These are phyloP conservation scores for Hermodice carunculata DNA, from an alignment of 2,888 invertebrate genomes.

Conservation along the genomic window DNA sequence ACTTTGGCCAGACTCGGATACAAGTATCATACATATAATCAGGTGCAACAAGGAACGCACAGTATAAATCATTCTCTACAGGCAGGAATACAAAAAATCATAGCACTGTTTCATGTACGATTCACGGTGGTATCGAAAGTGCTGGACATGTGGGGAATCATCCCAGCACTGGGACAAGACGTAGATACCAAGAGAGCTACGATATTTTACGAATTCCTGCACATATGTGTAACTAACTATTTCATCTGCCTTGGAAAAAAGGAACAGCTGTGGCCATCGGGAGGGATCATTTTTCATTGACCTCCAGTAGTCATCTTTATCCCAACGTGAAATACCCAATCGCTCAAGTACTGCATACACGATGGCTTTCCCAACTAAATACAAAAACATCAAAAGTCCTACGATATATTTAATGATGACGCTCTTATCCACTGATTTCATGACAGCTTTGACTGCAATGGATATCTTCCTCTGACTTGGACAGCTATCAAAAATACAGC, in stretches of 20 bases:
- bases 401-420: slow-evolving; percentile 48
- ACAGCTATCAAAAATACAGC: slow-evolving; percentile 77
- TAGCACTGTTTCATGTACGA: slow-evolving; percentile 58
- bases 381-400: slow-evolving; percentile 70
- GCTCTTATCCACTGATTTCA: slow-evolving; percentile 40
- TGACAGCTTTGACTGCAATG: slow-evolving; percentile 50
- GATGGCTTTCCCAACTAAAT: slow-evolving; percentile 3
- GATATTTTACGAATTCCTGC: slow-evolving; percentile 76
- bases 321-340: background rate
- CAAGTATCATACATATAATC: no score
- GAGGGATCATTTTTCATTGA: slow-evolving; percentile 60
- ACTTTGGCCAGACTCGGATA: no score
- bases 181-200: slow-evolving; percentile 75
- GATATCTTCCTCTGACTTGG: slow-evolving; percentile 72
- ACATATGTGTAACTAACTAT: slow-evolving; percentile 79
- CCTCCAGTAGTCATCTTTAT: background rate
- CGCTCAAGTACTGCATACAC: background rate
- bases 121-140: slow-evolving; percentile 75
- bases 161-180: slow-evolving; percentile 78
- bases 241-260: slow-evolving; percentile 80
- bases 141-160: slow-evolving; percentile 82
- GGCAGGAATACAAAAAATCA: slow-evolving; percentile 41
- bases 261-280: slow-evolving; percentile 79
- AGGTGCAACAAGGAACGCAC: no score
- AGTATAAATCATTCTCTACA: no score